Conservation (phyloP, 2,797 vertebrate species). For the Muscicapa comitata region DNA sequence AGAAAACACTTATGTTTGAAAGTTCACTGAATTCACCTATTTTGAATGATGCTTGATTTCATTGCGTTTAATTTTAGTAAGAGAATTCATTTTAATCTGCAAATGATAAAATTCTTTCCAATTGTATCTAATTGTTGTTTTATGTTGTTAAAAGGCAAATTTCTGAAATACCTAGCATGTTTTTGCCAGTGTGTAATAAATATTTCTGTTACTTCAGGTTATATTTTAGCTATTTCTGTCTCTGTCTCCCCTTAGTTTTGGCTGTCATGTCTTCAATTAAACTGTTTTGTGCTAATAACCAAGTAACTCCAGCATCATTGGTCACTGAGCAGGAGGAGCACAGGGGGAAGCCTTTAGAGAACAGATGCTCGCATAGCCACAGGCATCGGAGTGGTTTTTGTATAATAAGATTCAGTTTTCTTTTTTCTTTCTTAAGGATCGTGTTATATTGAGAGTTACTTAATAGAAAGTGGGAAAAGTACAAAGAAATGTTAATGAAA, state of each 20-base stretch:
- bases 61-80: neutral
- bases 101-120: neutral
- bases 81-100: neutral
- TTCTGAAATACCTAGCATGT: neutral
- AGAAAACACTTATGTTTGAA: neutral
- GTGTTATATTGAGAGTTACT: neutral
- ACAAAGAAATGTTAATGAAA: neutral
- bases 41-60: neutral
- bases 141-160: neutral
- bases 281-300: neutral
- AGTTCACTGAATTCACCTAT: neutral
- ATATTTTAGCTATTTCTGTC: neutral
- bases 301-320: neutral
- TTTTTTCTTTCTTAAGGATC: neutral
- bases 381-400: neutral
- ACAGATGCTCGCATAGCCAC: neutral
- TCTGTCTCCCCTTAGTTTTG: neutral
- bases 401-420: neutral
- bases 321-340: neutral
- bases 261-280: neutral
- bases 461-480: neutral
- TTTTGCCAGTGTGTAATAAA: neutral
- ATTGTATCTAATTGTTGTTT: neutral
- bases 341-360: neutral
- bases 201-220: neutral